Evolutionary conservation across 2,797 vertebrate genomes (phyloP), one percentile per base, ranked within the genome.

Genomic region (Psittacula derbiana): DNA sequence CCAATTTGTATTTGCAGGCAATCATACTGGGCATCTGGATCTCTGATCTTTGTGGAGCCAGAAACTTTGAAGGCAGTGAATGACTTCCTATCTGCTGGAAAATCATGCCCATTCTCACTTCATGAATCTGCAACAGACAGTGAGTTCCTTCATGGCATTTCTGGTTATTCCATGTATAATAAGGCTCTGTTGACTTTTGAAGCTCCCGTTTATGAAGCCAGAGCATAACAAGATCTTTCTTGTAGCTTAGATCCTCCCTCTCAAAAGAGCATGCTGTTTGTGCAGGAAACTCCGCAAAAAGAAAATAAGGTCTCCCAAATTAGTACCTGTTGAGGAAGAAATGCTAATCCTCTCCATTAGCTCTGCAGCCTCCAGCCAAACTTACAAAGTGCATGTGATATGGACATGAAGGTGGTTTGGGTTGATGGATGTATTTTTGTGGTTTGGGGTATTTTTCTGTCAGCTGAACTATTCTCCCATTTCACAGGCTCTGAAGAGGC

Each of bases 111-210:
- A 16, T 84, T 88, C 81, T 93, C 84, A 71, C 79, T 95, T 52
- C 84, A 62, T 88, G 88, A 87, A 79, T 78, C 79, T 67, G 0
- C 64, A 70, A 30, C 52, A 80, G 78, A 90, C 92, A 93, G 38
- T 11, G 14, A 75, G 60, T 27, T 87, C 88, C 91, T 94, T 93
- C 82, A 70, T 4, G 4, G 36, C 3, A 0, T 71, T 90, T 27
- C 67, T 95, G 80, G 93, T 95, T 86, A 47, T 83, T 74, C 92
- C 88, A 19, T 23, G 1, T 19, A 93, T 89, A 97, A 96, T 73
- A 91, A 92, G 88, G 49, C 84, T 86, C 82, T 87, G 89, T 93
- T 74, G 92, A 60, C 62, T 87, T 91, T 84, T 74, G n/a, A 78
- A 91, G 80, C 74, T 91, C 75, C 60, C 4, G 1, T 80, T 94